Conservation (phyloP, 2,797 vertebrate species). For the Neopelma chrysocephalum region DNA sequence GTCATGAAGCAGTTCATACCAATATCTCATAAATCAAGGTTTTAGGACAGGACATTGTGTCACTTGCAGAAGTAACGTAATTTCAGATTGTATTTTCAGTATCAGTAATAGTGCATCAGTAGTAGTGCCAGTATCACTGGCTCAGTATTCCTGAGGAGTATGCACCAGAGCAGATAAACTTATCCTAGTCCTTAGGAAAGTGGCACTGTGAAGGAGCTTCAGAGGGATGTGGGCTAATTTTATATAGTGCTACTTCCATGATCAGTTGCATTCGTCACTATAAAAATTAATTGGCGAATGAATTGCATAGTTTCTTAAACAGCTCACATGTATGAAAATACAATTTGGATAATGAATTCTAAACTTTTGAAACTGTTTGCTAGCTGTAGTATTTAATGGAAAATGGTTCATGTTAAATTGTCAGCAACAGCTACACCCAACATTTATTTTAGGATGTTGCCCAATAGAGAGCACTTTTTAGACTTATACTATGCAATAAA, state of each 20-base stretch:
- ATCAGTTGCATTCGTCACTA: conserved; percentile 51
- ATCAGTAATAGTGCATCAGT: conserved; percentile 38
- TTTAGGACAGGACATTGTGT: not conserved
- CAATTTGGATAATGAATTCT: conserved; percentile 19
- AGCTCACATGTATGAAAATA: conserved; percentile 2
- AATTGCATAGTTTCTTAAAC: conserved; percentile 50
- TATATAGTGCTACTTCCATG: conserved; percentile 56
- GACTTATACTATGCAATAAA: not conserved
- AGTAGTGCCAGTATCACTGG: not conserved
- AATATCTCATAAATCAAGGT: not conserved
- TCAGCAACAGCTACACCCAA: not conserved
- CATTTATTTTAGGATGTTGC: not conserved
- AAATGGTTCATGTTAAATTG: not conserved
- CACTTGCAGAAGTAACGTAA: conserved; percentile 3
- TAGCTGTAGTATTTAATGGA: not conserved
- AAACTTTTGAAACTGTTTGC: not conserved
- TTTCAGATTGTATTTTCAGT: conserved; percentile 56
- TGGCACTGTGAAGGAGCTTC: conserved; percentile 44
- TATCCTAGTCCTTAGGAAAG: conserved; percentile 50
- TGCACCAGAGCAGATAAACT: conserved; percentile 48
- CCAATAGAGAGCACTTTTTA: not conserved
- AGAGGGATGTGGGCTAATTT: conserved; percentile 52
- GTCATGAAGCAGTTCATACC: not conserved
- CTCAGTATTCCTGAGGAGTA: conserved; percentile 55
- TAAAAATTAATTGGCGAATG: conserved; percentile 46